Conservation (phyloP, 2,888 invertebrate genomes). For the Frankliniella intonsa region DNA sequence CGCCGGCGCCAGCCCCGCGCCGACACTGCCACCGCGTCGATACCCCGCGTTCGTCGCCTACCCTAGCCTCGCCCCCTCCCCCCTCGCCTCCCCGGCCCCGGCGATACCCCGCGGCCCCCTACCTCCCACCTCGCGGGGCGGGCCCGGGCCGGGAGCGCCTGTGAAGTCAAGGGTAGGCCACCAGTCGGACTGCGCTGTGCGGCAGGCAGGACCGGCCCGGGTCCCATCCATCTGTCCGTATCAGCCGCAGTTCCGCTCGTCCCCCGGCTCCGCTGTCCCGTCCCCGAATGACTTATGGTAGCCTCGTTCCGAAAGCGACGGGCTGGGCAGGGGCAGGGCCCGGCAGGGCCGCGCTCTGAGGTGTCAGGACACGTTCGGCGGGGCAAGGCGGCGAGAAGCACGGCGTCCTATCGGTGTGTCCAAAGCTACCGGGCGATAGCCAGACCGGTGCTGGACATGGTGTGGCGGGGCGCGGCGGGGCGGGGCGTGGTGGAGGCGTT, state of each 20-base stretch:
- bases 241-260: too few species aligned
- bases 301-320: too few species aligned
- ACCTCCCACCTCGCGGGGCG: not conserved
- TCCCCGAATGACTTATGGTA: too few species aligned
- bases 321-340: too few species aligned
- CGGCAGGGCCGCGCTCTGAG: too few species aligned
- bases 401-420: not conserved
- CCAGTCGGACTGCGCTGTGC: not conserved
- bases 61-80: too few species aligned
- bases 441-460: not conserved
- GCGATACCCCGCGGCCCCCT: not conserved
- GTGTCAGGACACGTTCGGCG: too few species aligned
- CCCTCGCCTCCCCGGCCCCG: not conserved
- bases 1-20: not conserved
- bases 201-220: not conserved
- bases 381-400: not conserved
- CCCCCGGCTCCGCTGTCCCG: too few species aligned
- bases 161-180: not conserved
- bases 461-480: not conserved
- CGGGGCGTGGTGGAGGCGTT: not conserved
- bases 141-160: not conserved
- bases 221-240: too few species aligned
- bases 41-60: too few species aligned
- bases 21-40: too few species aligned
- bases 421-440: not conserved